Evolutionary conservation across 2,113 vertebrate species (phyloP), one percentile per base, ranked within the genome.

Genomic region (Psettodes erumei): DNA sequence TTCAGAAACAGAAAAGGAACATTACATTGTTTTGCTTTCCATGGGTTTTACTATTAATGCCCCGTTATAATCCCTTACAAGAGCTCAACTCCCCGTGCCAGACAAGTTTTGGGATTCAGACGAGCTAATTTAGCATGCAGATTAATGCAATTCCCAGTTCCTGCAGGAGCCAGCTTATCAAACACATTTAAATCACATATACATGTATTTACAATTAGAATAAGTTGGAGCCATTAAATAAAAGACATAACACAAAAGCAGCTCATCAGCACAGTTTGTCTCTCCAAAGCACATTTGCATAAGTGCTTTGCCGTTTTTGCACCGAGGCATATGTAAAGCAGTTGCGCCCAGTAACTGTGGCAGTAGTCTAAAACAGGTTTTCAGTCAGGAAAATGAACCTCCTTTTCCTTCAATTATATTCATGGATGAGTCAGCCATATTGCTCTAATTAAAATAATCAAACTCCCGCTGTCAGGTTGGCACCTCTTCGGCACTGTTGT

Each of bases 391-490:
- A 53, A 87, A 67, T 42, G 25, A 72, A 45, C 53, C 51, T 65
- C 43, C 32, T 63, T 76, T 79, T 64, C 58, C 71, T 79, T 84
- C 71, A 58, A 33, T 82, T 90, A 60, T 61, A 56, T 78, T 81
- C 72, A 32, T 18, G 73, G 65, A 84, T 86, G 79, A 90, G 75
- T 89, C 88, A 79, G 86, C 87, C 86, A 86, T 87, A 90, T 88
- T 91, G 48, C 59, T 84, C 81, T 84, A 87, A 91, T 92, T 92
- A 92, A 88, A 89, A 89, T 82, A 87, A 92, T 92, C 86, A 90
- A 88, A 92, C 86, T 85, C 79, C 83, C 63, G 77, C 87, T 90
- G 89, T 83, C 85, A 85, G 67, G 76, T 83, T 89, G 87, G 87
- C 82, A 48, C 82, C 75, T 85, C 50, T 77, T 74, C 76, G 10